Evolutionary conservation across 2,797 vertebrate species (phyloP).

Genomic region (Cossypha heuglini): DNA sequence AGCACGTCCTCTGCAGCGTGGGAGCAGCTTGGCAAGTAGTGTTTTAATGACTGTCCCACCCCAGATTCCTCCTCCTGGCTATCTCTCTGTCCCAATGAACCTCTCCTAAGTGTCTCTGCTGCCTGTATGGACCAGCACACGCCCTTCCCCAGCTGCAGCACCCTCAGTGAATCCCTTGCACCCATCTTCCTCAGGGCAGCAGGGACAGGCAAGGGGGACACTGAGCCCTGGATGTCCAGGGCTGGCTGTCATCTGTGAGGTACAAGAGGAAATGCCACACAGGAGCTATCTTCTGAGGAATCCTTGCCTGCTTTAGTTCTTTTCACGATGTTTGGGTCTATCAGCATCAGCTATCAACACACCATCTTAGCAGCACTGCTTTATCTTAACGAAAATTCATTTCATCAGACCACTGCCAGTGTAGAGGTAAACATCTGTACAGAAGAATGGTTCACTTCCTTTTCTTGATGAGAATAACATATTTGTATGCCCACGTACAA

Average conservation of each 20-base stretch:
- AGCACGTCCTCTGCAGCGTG: fast-evolving
- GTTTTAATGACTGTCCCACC: background rate
- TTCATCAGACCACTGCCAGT: background rate
- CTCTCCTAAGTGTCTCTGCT: background rate
- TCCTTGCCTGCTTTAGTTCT: background rate
- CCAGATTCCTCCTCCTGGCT: background rate
- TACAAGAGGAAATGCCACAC: background rate
- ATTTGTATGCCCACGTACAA: background rate
- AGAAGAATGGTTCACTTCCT: background rate
- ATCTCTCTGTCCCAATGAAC: background rate
- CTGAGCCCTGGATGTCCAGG: background rate
- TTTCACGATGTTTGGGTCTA: background rate
- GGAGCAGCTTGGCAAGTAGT: background rate
- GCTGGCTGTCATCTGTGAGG: background rate
- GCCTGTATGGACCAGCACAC: background rate
- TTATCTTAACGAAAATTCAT: background rate
- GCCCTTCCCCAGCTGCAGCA: background rate
- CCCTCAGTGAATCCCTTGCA: background rate
- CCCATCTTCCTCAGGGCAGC: background rate
- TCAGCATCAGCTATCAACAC: background rate
- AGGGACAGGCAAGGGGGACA: background rate
- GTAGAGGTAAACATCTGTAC: background rate
- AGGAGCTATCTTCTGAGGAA: background rate
- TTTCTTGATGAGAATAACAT: background rate
- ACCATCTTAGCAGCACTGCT: fast-evolving